phyloP scores from a whole-genome alignment of 2,113 vertebrate species.

The Scophthalmus maximus region DNA sequence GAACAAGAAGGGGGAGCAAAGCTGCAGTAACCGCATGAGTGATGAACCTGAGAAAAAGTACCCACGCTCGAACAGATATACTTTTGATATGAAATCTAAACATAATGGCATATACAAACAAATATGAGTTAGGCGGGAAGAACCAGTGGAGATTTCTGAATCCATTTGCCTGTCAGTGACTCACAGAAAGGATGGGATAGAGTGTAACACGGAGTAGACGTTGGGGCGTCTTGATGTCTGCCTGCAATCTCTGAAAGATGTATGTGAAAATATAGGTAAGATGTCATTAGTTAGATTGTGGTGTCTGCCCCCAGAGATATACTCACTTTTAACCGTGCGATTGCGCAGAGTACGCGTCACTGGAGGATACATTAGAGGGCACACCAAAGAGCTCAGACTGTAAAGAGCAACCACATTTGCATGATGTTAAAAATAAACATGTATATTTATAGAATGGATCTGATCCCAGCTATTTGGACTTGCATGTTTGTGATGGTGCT shows the following conservation, averaged over 20 bases:
- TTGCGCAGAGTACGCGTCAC: not conserved
- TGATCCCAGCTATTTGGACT: not conserved
- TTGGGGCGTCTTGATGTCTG: too few relatives aligned
- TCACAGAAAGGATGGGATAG: not conserved
- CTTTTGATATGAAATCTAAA: conserved; percentile 9
- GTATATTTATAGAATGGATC: too few relatives aligned
- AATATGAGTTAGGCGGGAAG: too few relatives aligned
- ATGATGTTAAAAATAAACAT: too few relatives aligned
- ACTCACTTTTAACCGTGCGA: not conserved
- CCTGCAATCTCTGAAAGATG: not conserved
- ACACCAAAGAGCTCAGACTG: too few relatives aligned
- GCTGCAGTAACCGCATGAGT: not conserved
- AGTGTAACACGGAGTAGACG: not conserved
- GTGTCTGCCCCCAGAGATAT: not conserved
- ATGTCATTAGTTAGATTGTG: not conserved
- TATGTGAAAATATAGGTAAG: not conserved
- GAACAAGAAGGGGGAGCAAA: conserved; percentile 9
- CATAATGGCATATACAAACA: not conserved
- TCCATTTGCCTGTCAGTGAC: not conserved
- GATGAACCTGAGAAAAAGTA: conserved; percentile 8
- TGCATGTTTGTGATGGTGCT: not conserved
- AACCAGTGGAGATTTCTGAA: not conserved
- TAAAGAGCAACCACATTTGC: too few relatives aligned
- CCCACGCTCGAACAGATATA: not conserved
- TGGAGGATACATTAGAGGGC: too few relatives aligned